Conservation (phyloP, 2,113 vertebrate genomes). For the Engystomops pustulosus region DNA sequence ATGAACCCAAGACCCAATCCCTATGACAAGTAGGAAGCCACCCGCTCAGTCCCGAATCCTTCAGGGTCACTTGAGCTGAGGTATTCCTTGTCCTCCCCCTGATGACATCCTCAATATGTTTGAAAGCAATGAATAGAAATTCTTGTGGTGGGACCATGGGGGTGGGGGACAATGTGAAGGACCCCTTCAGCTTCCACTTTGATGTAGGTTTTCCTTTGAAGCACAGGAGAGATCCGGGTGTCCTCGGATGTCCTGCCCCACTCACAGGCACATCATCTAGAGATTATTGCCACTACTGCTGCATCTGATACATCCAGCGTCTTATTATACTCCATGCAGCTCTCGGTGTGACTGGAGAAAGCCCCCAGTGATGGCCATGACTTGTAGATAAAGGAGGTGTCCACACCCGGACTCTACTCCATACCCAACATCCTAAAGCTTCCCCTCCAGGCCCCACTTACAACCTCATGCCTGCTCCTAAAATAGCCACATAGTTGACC, state of each 20-base stretch:
- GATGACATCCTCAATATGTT: slow-evolving; percentile 1
- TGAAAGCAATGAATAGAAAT: slow-evolving; percentile 8
- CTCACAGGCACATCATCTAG: no score
- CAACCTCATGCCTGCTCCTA: no score
- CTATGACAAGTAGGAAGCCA: background rate
- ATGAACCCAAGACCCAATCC: background rate
- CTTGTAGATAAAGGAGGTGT: no score
- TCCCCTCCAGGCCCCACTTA: no score
- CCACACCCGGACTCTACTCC: no score
- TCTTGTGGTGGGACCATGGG: background rate
- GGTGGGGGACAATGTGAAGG: background rate
- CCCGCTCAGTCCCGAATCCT: background rate
- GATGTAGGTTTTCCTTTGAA: background rate
- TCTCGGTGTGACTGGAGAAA: no score
- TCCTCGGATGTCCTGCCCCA: slow-evolving; percentile 3
- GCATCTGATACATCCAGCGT: no score
- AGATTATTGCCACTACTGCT: no score
- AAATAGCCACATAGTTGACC: slow-evolving; percentile 20
- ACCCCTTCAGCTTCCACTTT: slow-evolving; percentile 34
- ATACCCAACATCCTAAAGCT: no score
- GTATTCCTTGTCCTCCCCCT: background rate
- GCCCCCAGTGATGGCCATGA: no score
- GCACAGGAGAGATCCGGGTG: background rate
- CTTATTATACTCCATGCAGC: no score
- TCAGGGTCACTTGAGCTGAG: slow-evolving; percentile 8